phyloP scores from a whole-genome alignment of 2,888 invertebrate genomes.

The Proisotoma minuta region DNA sequence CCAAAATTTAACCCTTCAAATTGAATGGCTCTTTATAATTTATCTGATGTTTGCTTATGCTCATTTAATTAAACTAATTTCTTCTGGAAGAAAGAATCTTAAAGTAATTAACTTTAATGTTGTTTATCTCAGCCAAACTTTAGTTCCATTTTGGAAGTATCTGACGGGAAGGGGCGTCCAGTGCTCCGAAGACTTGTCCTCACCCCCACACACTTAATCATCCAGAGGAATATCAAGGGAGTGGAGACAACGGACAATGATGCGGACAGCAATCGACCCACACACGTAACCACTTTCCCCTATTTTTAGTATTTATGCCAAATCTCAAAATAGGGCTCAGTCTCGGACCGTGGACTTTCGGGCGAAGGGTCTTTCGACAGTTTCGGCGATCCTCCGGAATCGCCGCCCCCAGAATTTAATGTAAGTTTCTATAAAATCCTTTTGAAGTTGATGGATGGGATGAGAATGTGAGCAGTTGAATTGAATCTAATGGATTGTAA shows the following conservation, averaged over 20 bases:
- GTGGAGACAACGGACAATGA: constrained; percentile 36
- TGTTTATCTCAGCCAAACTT: constrained; percentile 26
- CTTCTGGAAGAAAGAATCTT: background rate
- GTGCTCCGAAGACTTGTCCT: constrained; percentile 35
- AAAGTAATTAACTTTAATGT: background rate
- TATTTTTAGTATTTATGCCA: too few species aligned
- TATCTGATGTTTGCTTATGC: background rate
- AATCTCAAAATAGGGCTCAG: constrained; percentile 37
- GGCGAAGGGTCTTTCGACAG: constrained; percentile 46
- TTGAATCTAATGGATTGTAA: too few species aligned
- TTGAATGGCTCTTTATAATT: background rate
- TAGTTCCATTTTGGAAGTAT: constrained; percentile 39
- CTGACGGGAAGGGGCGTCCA: constrained; percentile 44
- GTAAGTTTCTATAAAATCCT: too few species aligned
- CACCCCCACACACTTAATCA: constrained; percentile 41
- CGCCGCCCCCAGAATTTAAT: constrained; percentile 44
- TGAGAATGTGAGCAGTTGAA: too few species aligned
- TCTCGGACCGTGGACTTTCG: constrained; percentile 42
- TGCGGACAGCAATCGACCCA: constrained; percentile 42
- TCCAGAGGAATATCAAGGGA: constrained; percentile 36
- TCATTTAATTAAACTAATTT: background rate
- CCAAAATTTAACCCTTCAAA: too few species aligned
- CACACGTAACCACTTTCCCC: too few species aligned
- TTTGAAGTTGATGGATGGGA: too few species aligned
- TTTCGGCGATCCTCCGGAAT: constrained; percentile 41